phyloP scores from a whole-genome alignment of 2,888 invertebrate species.

The Lymantria monacha region DNA sequence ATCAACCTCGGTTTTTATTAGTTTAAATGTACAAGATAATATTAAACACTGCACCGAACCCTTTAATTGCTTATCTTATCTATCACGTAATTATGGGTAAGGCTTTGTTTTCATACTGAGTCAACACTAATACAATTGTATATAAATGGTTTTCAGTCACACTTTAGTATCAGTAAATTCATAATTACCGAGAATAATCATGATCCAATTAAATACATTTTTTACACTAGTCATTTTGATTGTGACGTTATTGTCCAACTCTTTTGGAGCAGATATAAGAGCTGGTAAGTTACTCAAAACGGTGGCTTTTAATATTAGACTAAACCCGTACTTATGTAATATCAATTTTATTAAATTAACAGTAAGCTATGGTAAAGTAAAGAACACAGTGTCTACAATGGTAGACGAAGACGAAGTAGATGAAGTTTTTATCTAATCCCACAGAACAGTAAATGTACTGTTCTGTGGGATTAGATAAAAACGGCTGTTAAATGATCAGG shows the following conservation, averaged over 20 bases:
- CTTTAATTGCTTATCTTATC: conserved; percentile 21
- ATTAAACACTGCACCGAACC: conserved; percentile 13
- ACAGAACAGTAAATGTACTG: no score
- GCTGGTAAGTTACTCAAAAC: conserved; percentile 24
- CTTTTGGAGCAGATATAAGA: conserved; percentile 6
- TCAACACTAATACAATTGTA: conserved; percentile 6
- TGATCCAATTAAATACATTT: conserved; percentile 14
- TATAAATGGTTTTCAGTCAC: conserved; percentile 17
- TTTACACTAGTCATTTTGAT: conserved; percentile 9
- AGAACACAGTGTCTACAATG: no score
- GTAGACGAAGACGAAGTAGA: no score
- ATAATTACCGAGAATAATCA: conserved; percentile 3
- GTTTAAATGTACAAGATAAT: background rate
- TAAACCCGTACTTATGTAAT: no score
- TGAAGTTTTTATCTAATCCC: no score
- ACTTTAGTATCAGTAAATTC: conserved; percentile 9
- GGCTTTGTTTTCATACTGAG: conserved; percentile 16
- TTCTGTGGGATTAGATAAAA: no score
- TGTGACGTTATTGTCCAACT: background rate
- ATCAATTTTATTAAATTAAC: no score
- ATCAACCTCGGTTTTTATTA: background rate
- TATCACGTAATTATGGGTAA: conserved; percentile 14
- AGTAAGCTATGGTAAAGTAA: no score
- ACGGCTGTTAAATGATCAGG: no score
- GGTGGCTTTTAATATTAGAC: background rate